Conservation (phyloP, 2,113 vertebrate species). For the Heptranchias perlo region DNA sequence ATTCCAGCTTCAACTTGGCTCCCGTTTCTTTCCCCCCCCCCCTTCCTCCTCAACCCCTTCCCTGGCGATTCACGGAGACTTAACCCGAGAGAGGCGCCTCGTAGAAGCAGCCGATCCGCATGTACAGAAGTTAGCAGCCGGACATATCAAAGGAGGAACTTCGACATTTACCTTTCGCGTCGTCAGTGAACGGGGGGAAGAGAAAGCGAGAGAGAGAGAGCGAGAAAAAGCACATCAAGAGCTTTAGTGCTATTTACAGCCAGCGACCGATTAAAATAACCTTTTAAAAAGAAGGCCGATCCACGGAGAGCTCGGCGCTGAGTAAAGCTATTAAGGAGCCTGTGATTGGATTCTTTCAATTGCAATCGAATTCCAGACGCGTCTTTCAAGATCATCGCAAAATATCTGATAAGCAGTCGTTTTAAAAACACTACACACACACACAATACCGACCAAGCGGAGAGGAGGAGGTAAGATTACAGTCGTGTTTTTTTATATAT, state of each 20-base stretch:
- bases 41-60: slow-evolving; percentile 41
- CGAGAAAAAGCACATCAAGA: background rate
- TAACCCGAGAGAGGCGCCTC: slow-evolving; percentile 42
- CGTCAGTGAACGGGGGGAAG: background rate
- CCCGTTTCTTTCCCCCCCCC: background rate
- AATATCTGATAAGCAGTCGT: slow-evolving; percentile 13
- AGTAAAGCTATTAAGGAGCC: background rate
- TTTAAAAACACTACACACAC: background rate
- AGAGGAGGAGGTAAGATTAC: background rate
- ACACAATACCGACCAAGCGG: background rate
- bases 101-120: background rate
- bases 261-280: background rate
- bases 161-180: background rate
- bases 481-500: background rate
- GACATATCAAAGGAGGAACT: background rate
- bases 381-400: background rate
- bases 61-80: slow-evolving; percentile 46
- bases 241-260: background rate
- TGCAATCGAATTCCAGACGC: background rate
- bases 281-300: background rate
- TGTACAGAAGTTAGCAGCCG: slow-evolving; percentile 12
- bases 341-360: background rate
- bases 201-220: background rate
- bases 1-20: background rate
- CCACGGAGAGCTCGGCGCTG: background rate